Evolutionary conservation across 2,113 vertebrate genomes (phyloP), one percentile per base, ranked within the genome.

Genomic region (Perccottus glenii): DNA sequence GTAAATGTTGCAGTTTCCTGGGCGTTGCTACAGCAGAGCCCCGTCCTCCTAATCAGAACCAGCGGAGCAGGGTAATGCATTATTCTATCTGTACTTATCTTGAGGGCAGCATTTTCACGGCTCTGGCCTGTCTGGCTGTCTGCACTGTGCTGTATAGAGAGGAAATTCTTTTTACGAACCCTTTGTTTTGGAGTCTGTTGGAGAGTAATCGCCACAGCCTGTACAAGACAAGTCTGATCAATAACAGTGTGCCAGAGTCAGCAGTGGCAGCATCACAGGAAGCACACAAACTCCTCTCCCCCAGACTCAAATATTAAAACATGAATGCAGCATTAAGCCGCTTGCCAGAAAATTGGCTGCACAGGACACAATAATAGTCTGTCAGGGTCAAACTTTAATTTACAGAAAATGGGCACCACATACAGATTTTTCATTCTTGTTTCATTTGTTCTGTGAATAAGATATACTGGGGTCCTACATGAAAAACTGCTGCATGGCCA

Each of bases 301-400:
- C 16, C 50, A 60, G 59, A 45, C 50, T 33, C 33, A 35, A 78
- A 87, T 83, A 83, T 82, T n/a, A 82, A 86, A 85, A 57, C 68
- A 69, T 19, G 46, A 76, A 79, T 72, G 75, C 64, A 72, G 77
- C 85, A 79, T 79, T 83, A 79, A 72, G 60, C 72, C 36, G 56
- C 52, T 67, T 60, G 62, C n/a, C n/a, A n/a, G 73, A 72, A 87
- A 84, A 85, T 81, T 87, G 81, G 70, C 64, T 70, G 64, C 66
- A 12, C 53, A 3, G 58, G 2, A 40, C 51, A 8, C 10, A 11
- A 42, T 82, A 86, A 82, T 65, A 45, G 58, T 70, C 60, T 33
- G 64, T 73, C 82, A 61, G 67, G 67, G 56, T 44, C 0, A 40
- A 47, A 73, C 70, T 84, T 85, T 88, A 83, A 81, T 88, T 85